Evolutionary conservation across 2,888 invertebrate genomes (phyloP).

Genomic region (Copidosoma aretas): DNA sequence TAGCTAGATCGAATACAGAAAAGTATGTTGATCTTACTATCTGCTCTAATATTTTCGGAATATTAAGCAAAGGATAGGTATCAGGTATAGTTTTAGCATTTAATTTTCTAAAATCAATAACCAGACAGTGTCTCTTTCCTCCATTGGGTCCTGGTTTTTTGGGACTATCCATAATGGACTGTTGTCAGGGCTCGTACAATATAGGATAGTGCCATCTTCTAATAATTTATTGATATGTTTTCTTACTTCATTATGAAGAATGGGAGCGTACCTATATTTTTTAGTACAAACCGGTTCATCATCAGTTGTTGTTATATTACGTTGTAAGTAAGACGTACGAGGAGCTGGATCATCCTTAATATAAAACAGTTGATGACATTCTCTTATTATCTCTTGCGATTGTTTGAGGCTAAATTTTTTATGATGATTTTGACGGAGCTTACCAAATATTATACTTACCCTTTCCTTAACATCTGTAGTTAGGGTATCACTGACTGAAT

Average conservation of each 20-base stretch:
- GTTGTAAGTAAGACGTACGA: too few relatives aligned
- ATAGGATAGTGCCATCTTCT: background rate
- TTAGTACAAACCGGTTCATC: conserved; percentile 32
- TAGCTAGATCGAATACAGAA: background rate
- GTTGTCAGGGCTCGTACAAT: background rate
- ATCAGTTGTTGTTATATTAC: conserved; percentile 26
- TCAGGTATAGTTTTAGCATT: background rate
- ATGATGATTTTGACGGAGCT: too few relatives aligned
- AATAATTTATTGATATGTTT: background rate
- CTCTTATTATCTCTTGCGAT: too few relatives aligned
- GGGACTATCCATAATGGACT: background rate
- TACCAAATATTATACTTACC: too few relatives aligned
- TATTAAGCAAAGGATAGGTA: background rate
- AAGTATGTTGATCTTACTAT: background rate
- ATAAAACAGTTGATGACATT: too few relatives aligned
- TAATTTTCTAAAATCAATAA: background rate
- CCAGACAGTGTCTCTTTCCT: background rate
- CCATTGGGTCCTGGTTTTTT: background rate
- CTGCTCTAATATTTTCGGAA: background rate
- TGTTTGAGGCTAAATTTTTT: too few relatives aligned
- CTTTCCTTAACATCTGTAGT: too few relatives aligned
- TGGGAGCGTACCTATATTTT: background rate
- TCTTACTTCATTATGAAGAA: background rate
- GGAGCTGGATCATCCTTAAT: too few relatives aligned
- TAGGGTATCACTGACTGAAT: too few relatives aligned